Base-by-base conservation (phyloP, 1,140 invertebrate species). In the Drosophila pseudoananassae region DNA sequence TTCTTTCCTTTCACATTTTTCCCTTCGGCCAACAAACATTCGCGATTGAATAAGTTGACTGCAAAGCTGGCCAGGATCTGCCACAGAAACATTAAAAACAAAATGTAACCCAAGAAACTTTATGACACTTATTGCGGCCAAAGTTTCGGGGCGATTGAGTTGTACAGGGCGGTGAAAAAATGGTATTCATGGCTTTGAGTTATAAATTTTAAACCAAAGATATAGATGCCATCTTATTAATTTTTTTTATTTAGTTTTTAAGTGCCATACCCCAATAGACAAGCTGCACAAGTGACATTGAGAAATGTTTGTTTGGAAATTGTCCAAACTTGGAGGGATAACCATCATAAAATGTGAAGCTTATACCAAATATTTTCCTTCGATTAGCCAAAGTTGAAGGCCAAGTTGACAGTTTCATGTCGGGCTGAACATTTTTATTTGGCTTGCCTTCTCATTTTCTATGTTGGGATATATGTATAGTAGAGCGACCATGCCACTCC, bases 341-440 rank as follows among this genome's bases (percentile, higher is more conserved):
- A 12, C 9, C 33, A 46, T 68, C 40, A 68, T 68, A 47, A 47
- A 45, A 38, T 15, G 45, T 56, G 5, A 47, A 69, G 64, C 47
- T 68, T 47, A 69, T 56, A 55, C 66, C 50, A 70, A 70, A 70
- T 70, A 70, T 70, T 70, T 53, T 56, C 0, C 61, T 69, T 77
- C 38, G 66, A 70, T 70, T 69, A 69, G 64, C 25, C 63, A 23
- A 31, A 54, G 40, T 29, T 15, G 17, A 25, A 52, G 53, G 25
- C 61, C 45, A 73, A 63, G 53, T 61, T 60, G 69, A 60, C 68
- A 72, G 53, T 50, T 65, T 74, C 29, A 56, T 63, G 31, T 57
- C 64, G 59, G 57, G 53, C 64, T 75, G 14, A 76, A 82, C 71
- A 88, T 87, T 87, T 87, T 78, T 78, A 83, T 88, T 88, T 83